Evolutionary conservation across 2,113 vertebrate genomes (phyloP).

Genomic region (Pollachius pollachius): DNA sequence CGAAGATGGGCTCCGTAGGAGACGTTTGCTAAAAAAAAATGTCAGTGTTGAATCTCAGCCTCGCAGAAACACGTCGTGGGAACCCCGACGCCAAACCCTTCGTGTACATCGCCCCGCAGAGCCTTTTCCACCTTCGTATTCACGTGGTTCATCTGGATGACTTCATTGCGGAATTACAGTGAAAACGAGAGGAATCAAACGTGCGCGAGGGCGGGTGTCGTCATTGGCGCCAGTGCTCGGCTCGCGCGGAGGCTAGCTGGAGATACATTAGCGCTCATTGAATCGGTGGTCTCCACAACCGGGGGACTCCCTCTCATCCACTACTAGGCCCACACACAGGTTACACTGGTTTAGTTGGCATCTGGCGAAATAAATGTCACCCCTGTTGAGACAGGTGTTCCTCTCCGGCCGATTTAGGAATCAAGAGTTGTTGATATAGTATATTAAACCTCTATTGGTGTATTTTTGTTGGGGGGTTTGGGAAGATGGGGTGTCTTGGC

Average conservation of each 20-base stretch:
- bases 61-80: slow-evolving; percentile 29
- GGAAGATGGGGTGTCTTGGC: slow-evolving; percentile 90
- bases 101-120: slow-evolving; percentile 48
- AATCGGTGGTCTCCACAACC: not conserved
- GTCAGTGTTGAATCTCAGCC: slow-evolving; percentile 20
- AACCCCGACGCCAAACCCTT: slow-evolving; percentile 43
- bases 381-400: slow-evolving; percentile 59
- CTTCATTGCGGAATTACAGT: slow-evolving; percentile 72
- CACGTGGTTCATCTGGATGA: slow-evolving; percentile 53
- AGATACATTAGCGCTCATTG: slow-evolving; percentile 36
- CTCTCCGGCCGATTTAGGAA: slow-evolving; percentile 61
- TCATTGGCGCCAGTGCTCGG: slow-evolving; percentile 47
- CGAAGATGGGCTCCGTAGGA: slow-evolving; percentile 61
- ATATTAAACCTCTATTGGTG: no score
- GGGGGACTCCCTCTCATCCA: not conserved
- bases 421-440: slow-evolving; percentile 43
- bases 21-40: slow-evolving; percentile 46
- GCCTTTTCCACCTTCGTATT: slow-evolving; percentile 42
- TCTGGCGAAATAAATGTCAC: slow-evolving; percentile 68
- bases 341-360: slow-evolving; percentile 35
- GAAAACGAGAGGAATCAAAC: slow-evolving; percentile 59
- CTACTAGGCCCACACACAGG: slow-evolving; percentile 6
- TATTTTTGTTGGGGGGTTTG: slow-evolving; percentile 56
- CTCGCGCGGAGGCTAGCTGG: slow-evolving; percentile 39
- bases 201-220: slow-evolving; percentile 47